phyloP scores from a whole-genome alignment of 2,797 vertebrate species.

The Sebastes oblongus region DNA sequence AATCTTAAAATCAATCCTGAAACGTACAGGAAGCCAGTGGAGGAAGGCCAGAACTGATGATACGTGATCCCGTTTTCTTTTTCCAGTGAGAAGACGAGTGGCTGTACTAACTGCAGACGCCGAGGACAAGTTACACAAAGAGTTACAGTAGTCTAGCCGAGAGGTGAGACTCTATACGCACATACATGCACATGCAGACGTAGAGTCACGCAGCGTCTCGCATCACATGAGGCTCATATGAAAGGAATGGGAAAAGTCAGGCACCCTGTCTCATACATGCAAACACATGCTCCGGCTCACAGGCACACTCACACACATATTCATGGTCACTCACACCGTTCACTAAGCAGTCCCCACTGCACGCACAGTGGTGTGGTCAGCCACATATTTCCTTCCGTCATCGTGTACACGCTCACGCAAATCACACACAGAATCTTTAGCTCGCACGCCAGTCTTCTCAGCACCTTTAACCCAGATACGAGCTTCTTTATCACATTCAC shows the following conservation, averaged over 20 bases:
- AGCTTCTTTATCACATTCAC: conserved; percentile 25
- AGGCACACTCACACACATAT: conserved; percentile 44
- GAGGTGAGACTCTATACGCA: neutral
- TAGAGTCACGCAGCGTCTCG: conserved; percentile 10
- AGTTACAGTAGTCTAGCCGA: neutral
- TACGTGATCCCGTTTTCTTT: neutral
- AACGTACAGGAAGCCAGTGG: neutral
- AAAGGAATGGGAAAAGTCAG: conserved; percentile 59
- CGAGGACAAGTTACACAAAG: neutral
- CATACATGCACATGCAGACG: neutral
- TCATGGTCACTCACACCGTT: conserved; percentile 47
- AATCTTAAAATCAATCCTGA: neutral
- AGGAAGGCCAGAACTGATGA: neutral
- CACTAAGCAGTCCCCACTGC: conserved; percentile 31
- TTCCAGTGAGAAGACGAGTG: neutral
- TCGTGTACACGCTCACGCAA: conserved; percentile 5
- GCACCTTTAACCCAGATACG: conserved; percentile 9
- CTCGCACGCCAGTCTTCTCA: conserved; percentile 13
- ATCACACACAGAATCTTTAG: conserved; percentile 29
- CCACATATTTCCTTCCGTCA: conserved; percentile 42
- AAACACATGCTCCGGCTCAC: conserved; percentile 56
- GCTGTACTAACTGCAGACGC: neutral
- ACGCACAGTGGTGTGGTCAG: conserved; percentile 34
- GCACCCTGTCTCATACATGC: conserved; percentile 61
- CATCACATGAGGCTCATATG: conserved; percentile 66